A percentile compares a stretch with the other conserved stretches of the same genome.
phyloP scores from a whole-genome alignment of 1,140 invertebrate genomes.

The Aplysia californica region DNA sequence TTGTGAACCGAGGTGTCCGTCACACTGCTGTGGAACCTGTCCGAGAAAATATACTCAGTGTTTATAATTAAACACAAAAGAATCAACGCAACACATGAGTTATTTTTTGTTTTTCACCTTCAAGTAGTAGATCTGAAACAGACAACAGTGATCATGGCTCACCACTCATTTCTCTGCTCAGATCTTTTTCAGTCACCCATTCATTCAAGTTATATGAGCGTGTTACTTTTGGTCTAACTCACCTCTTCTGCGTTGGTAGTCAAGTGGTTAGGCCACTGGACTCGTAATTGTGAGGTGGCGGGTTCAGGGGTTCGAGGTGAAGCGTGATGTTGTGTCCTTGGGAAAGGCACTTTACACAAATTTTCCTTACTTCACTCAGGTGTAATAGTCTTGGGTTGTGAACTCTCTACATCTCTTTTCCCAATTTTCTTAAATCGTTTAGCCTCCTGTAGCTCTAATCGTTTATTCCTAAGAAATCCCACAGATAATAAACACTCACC shows the following conservation, averaged over 20 bases:
- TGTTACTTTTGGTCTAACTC: no score
- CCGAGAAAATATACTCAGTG: neutral
- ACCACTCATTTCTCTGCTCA: neutral
- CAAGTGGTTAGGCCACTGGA: no score
- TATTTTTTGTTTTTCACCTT: neutral
- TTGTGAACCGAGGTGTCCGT: slow-evolving; percentile 11
- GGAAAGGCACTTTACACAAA: neutral
- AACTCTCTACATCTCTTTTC: neutral
- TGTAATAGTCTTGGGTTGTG: neutral
- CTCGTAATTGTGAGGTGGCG: no score
- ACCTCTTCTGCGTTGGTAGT: no score
- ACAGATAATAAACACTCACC: slow-evolving; percentile 1
- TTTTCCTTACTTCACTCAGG: neutral
- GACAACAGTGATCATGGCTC: no score
- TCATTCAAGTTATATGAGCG: no score
- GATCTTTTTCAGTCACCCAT: neutral
- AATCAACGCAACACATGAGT: neutral
- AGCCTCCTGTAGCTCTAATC: neutral
- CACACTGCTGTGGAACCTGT: neutral
- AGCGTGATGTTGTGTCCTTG: neutral
- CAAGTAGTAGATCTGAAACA: neutral
- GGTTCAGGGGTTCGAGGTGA: neutral
- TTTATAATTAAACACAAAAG: neutral
- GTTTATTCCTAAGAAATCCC: neutral
- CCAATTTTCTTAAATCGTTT: neutral